Base-by-base conservation (phyloP, 2,113 vertebrate species). In the Talpa occidentalis region DNA sequence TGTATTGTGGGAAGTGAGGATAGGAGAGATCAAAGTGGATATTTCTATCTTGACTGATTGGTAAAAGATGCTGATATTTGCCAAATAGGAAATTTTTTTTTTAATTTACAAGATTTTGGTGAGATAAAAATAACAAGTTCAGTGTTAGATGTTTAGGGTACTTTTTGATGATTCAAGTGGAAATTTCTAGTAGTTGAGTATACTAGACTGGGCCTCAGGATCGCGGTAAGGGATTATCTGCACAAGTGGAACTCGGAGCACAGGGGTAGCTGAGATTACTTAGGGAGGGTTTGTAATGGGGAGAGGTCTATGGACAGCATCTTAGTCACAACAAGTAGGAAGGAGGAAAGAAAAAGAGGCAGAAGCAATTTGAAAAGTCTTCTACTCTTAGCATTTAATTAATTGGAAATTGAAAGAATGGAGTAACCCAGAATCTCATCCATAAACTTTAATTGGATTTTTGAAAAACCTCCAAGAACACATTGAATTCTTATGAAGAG, bases 321-420 rank as follows among this genome's bases (percentile, higher is more conserved):
- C 66, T 88, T 79, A 42, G 78, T 44, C 37, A 83, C 0, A 14
- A 40, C 28, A 24, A 66, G 47, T 9, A 60, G 24, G 83, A 72
- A 69, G 28, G 47, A 79, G 35, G 40, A 77, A 12, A 88, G 70
- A 77, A 77, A 86, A 69, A 26, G 32, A 66, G 21, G 28, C 67
- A 28, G 32, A 62, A 28, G 44, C 77, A 77, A 11, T 16, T 66
- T 82, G 28, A 37, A 47, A 87, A 64, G 21, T 14, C 69, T 72
- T 78, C 37, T 74, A 15, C 26, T 32, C 54, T 85, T 64, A 72
- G 3, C 79, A 66, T 80, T 79, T 37, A 42, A 60, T 88, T 44
- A 69, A 32, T 67, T 88, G 49, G 64, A 83, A 78, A 79, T 74
- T 88, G 72, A 85, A 93, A 77, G 72, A 77, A 42, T 42, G 22